Base-by-base conservation (phyloP, 2,113 vertebrate species). In the Spea bombifrons region DNA sequence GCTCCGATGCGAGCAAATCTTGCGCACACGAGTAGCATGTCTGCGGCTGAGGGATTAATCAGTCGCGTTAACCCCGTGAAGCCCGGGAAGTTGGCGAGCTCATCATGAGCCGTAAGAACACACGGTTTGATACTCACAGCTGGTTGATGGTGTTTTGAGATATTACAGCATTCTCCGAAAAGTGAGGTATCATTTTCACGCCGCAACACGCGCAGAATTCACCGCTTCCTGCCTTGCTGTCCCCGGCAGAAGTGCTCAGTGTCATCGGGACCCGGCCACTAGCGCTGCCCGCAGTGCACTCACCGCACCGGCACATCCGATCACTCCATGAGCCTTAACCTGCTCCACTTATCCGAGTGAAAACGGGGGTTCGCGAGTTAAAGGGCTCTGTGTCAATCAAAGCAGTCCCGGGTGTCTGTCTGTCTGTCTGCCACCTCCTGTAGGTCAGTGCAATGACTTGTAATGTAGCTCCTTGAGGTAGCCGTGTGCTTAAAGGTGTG, bases 141-240 rank as follows among this genome's bases (percentile, higher is more conserved):
- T 97, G 94, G 85, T 94, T 94, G 89, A 98, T 96, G 82, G 94
- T 88, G 85, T 94, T 94, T 75, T 94, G 94, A 8, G 95, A 95
- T 86, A 93, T 94, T 65, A 95, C 92, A 48, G 95, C 91, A 88
- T 98, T 92, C 78, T 94, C 93, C 13, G 91, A 94, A 88, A 97
- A 97, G 89, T 95, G 93, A n/a, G 96, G 96, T 86, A 94, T 93
- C 93, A 98, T 97, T 86, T 92, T 91, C 15, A 88, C 91, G 83
- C 87, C 91, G 84, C 91, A 93, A 87, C 92, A 92, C 67, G 90
- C 90, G 84, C 92, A 91, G 82, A 87, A 84, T 83, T 83, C 85
- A 47, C 81, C 87, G 79, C 85, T 88, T 76, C 84, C 88, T 75
- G 83, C 86, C 73, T 89, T 90, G 86, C 84, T 86, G 84, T 86